These are phyloP conservation scores for Pseudorectes ferrugineus DNA, from an alignment of 2,113 vertebrate species.

Conservation along the genomic window DNA sequence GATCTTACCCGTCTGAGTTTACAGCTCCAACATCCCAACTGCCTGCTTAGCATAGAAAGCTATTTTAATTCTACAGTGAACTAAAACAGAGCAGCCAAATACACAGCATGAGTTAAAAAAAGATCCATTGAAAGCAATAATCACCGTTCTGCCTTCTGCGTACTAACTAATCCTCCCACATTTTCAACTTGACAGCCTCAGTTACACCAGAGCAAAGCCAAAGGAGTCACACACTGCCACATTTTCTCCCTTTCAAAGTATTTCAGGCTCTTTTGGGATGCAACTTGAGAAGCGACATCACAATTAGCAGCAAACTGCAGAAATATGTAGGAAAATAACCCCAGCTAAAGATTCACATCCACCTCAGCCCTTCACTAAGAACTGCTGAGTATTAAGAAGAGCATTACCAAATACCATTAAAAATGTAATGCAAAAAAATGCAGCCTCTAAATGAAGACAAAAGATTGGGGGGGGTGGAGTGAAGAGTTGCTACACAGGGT, in stretches of 20 bases:
- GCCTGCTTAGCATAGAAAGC: background rate
- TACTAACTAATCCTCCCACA: slow-evolving; percentile 23
- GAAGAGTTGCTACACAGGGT: background rate
- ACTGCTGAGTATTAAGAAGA: background rate
- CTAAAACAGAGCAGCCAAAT: slow-evolving; percentile 5
- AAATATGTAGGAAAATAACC: background rate
- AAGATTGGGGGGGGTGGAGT: background rate
- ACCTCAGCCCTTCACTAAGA: background rate
- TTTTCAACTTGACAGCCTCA: background rate
- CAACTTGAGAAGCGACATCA: background rate
- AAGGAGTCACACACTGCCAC: background rate
- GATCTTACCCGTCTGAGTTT: background rate
- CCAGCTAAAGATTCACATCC: background rate
- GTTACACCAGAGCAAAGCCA: background rate
- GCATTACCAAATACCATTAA: background rate
- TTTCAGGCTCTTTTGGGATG: background rate
- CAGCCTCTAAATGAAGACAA: background rate
- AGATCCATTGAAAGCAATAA: slow-evolving; percentile 37
- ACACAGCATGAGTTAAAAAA: slow-evolving; percentile 10
- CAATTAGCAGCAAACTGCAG: background rate
- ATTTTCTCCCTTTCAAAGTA: background rate
- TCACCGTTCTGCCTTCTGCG: background rate
- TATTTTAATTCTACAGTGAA: background rate
- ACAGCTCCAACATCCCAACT: background rate
- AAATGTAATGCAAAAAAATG: background rate